Evolutionary conservation across 2,888 invertebrate genomes (phyloP).

Genomic region (Drosophila emarginata): DNA sequence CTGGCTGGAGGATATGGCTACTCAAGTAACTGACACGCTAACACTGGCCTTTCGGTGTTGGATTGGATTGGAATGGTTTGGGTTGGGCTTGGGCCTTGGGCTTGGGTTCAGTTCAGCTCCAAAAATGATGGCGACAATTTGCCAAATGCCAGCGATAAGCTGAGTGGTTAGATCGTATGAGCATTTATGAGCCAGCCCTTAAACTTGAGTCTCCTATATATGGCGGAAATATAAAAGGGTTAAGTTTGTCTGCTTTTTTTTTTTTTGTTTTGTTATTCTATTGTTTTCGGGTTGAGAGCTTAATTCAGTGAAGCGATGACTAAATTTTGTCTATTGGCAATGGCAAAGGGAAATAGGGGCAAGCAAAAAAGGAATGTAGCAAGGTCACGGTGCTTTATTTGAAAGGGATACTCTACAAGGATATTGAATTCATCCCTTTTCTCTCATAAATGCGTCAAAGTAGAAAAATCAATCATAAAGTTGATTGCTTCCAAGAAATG

Average conservation of each 20-base stretch:
- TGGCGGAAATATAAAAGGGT: conserved; percentile 7
- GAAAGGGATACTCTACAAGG: neutral
- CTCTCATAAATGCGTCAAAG: conserved; percentile 1
- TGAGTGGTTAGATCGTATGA: conserved; percentile 17
- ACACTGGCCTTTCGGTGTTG: conserved; percentile 29
- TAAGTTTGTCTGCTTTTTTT: conserved; percentile 1
- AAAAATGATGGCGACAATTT: conserved; percentile 72
- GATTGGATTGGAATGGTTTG: conserved; percentile 28
- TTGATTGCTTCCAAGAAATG: neutral
- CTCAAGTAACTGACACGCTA: conserved; percentile 61
- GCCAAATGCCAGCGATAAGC: conserved; percentile 73
- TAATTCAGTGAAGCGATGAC: conserved; percentile 10
- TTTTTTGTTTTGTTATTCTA: neutral
- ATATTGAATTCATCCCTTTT: neutral
- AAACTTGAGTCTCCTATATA: neutral
- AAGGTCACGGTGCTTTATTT: neutral
- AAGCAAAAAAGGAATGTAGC: neutral
- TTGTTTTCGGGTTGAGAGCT: conserved; percentile 12
- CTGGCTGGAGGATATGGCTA: conserved; percentile 61
- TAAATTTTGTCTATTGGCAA: conserved; percentile 5
- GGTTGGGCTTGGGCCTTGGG: conserved; percentile 25
- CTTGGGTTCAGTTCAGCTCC: conserved; percentile 35
- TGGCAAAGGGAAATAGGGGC: neutral
- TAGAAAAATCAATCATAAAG: conserved; percentile 7
- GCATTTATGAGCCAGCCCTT: conserved; percentile 9